Base-by-base conservation (phyloP, 2,888 invertebrate species). In the Mimas tiliae region DNA sequence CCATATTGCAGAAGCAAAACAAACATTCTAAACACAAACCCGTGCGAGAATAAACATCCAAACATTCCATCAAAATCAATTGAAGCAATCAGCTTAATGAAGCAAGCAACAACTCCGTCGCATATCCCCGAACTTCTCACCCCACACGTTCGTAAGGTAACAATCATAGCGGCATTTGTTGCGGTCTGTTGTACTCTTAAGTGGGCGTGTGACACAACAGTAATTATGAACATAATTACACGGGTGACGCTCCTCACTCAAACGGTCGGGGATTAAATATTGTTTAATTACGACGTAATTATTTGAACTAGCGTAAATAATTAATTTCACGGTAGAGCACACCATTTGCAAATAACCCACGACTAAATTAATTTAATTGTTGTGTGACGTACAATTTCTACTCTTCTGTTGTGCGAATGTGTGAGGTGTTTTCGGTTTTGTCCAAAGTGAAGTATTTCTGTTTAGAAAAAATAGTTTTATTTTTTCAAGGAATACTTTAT, bases 201-300 rank as follows among this genome's bases (percentile, higher is more conserved):
- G 58, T 42, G 55, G 38, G 38, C 55, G 38, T 38, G 52, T 42
- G 52, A 58, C 34, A 58, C 34, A 65, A 48, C 50, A 7, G 53
- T 47, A 55, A 66, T 66, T 66, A 63, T 53, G 53, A 66, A 66
- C 63, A 63, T 63, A 66, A 66, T 66, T 66, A 66, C 55, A 66
- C 55, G 66, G 8, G 45, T 47, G 51, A 48, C 63, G 48, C 63
- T 63, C 48, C 38, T 47, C 48, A 64, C 47, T 51, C 63, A 67
- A 67, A 47, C 66, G 19, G 42, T 21, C 42, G 48, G 64, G 68
- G 70, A 55, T 75, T 73, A 72, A 72, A 75, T 74, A 70, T 62
- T 66, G 67, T 66, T 68, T 69, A 67, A 65, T 69, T 14, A 63
- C 45, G 48, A 33, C 33, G 34, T 55, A 65, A 65, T 65, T 64